A percentile compares a stretch with the other conserved stretches of the same genome.
Evolutionary conservation across 2,797 vertebrate species (phyloP).

Genomic region (Zenarchopterus dispar): DNA sequence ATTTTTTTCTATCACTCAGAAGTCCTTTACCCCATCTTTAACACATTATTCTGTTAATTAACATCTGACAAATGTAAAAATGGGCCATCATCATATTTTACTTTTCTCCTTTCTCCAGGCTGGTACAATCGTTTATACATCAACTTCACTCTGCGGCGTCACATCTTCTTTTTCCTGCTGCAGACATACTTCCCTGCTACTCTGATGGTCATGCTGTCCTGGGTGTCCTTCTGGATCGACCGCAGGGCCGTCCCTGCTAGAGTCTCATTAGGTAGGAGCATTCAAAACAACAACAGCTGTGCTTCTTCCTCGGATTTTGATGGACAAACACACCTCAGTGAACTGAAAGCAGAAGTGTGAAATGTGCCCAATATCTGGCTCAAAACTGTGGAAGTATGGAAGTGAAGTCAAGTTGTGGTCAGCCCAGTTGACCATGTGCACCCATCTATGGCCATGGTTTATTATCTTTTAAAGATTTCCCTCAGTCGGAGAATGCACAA

Average conservation of each 20-base stretch:
- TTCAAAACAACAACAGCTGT: not conserved
- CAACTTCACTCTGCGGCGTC: constrained; percentile 92
- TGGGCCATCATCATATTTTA: constrained; percentile 1
- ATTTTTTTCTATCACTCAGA: too few species aligned
- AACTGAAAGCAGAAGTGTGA: not conserved
- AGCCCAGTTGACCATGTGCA: too few species aligned
- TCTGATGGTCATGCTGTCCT: constrained; percentile 96
- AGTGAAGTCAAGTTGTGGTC: too few species aligned
- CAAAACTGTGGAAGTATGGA: too few species aligned
- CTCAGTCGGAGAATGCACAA: too few species aligned
- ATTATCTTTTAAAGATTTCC: too few species aligned
- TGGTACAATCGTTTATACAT: constrained; percentile 98
- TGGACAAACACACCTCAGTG: not conserved
- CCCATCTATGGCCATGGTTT: too few species aligned
- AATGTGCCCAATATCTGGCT: not conserved
- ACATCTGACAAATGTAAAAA: not conserved
- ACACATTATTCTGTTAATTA: not conserved
- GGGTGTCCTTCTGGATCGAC: constrained; percentile 98
- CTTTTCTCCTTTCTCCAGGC: constrained; percentile 74
- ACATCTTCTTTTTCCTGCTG: constrained; percentile 97
- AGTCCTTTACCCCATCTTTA: not conserved
- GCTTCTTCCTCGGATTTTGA: not conserved
- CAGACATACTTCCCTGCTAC: constrained; percentile 96
- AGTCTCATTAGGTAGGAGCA: constrained; percentile 88
- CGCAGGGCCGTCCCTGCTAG: constrained; percentile 92